Base-by-base conservation (phyloP, 2,113 vertebrate species). In the Nymphicus hollandicus region DNA sequence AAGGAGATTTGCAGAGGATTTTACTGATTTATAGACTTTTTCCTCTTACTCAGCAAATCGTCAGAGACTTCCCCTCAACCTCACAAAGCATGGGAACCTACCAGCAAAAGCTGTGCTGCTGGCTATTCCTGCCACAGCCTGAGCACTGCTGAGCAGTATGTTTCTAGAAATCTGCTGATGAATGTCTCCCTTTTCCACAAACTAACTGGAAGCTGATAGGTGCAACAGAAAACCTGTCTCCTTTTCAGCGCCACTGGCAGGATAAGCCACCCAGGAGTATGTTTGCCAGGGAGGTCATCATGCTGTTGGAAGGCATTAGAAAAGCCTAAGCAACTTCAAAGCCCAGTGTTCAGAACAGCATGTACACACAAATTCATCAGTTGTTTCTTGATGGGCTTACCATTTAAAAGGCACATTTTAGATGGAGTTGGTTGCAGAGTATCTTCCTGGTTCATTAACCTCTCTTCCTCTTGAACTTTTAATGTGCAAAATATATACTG, bases 121-220 rank as follows among this genome's bases (percentile, higher is more conserved):
- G 0, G 52, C 55, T 46, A 27, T 28, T 60, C 35, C 56, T 76
- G 24, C 39, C 41, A 6, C 31, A 46, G 44, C 43, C 73, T 0
- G 0, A 2, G 13, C 1, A 1, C 46, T 55, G 55, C 46, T 1
- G 3, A 70, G 43, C 3, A 0, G 2, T 6, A 0, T 46, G 29
- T 43, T 84, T 58, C 68, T 19, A 6, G n/a, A 72, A 63, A n/a
- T 17, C 61, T 14, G 31, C 0, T 0, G 50, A 49, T 2, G 0
- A 35, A 58, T 31, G 25, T 52, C 72, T 81, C 60, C 4, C 44
- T 91, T 73, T 53, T 35, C 50, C 37, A 37, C 33, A 83, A 63
- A 73, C 37, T 28, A 28, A 19, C 64, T 58, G 11, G n/a, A 35
- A 84, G 64, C 31, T 70, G 76, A 77, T 0, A 0, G 64, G n/a